Evolutionary conservation across 1,140 invertebrate species (phyloP).

Genomic region (Augochlora pura): DNA sequence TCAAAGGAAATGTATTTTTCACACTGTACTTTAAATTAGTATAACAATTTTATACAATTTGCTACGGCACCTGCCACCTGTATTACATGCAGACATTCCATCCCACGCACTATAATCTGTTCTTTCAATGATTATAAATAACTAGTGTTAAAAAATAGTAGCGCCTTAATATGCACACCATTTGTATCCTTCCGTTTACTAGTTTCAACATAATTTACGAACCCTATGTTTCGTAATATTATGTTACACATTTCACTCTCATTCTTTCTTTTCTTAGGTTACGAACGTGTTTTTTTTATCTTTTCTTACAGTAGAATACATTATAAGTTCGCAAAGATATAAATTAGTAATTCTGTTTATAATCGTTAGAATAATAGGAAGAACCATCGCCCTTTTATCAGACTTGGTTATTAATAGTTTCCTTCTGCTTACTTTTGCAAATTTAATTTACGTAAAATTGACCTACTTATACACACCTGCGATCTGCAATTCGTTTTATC

Average conservation of each 20-base stretch:
- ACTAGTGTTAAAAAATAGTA: conserved; percentile 69
- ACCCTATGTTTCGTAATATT: conserved; percentile 50
- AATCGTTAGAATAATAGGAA: conserved; percentile 68
- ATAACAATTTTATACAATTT: conserved; percentile 66
- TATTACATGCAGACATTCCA: conserved; percentile 49
- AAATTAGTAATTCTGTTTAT: conserved; percentile 68
- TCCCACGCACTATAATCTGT: conserved; percentile 45
- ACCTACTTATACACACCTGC: conserved; percentile 53
- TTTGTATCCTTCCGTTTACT: conserved; percentile 56
- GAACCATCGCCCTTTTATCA: conserved; percentile 61
- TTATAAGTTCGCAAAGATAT: conserved; percentile 66
- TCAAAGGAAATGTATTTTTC: conserved; percentile 50
- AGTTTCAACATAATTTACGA: conserved; percentile 54
- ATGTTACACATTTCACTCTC: conserved; percentile 33
- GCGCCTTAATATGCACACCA: conserved; percentile 68
- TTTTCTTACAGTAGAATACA: conserved; percentile 54
- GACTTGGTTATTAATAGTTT: conserved; percentile 66
- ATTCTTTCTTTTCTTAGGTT: conserved; percentile 41
- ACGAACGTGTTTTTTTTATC: conserved; percentile 42
- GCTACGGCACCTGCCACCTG: conserved; percentile 52
- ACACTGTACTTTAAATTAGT: conserved; percentile 60
- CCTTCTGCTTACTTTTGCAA: conserved; percentile 37
- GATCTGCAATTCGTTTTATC: conserved; percentile 50
- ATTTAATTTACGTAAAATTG: conserved; percentile 58
- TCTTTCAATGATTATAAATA: conserved; percentile 66